phyloP scores from a whole-genome alignment of 2,888 invertebrate species.

The Cerastis leucographa region DNA sequence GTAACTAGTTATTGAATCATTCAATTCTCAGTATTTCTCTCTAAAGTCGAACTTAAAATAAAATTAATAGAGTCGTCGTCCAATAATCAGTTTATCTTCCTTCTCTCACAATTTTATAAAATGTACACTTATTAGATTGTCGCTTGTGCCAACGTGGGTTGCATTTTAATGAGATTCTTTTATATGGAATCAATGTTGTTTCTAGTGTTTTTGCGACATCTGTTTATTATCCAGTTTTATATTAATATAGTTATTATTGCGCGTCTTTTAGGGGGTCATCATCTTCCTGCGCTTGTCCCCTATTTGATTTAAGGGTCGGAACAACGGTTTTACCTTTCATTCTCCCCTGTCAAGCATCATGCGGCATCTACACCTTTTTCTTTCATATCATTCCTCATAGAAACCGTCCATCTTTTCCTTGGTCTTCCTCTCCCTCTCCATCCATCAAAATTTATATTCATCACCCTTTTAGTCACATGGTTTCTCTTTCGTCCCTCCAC shows the following conservation, averaged over 20 bases:
- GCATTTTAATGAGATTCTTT: slow-evolving; percentile 19
- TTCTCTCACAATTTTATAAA: slow-evolving; percentile 18
- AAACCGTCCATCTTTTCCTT: no score
- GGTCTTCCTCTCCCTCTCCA: no score
- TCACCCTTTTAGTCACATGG: no score
- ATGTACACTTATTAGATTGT: slow-evolving; percentile 37
- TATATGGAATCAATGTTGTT: neutral
- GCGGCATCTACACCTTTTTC: no score
- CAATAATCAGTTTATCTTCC: slow-evolving; percentile 35
- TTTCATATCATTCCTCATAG: no score
- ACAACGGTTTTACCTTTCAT: no score
- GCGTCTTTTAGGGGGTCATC: no score
- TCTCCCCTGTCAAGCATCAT: no score
- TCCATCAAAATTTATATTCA: no score
- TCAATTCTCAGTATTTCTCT: neutral
- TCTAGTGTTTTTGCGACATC: neutral
- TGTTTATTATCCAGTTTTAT: neutral
- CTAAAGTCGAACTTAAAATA: neutral
- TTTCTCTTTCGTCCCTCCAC: no score
- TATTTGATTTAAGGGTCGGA: no score
- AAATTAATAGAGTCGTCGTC: slow-evolving; percentile 8
- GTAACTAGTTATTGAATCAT: neutral
- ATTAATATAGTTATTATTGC: neutral
- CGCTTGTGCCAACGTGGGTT: neutral
- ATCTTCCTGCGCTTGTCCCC: no score